phyloP scores from a whole-genome alignment of 2,797 vertebrate species.

The Galago senegalensis region DNA sequence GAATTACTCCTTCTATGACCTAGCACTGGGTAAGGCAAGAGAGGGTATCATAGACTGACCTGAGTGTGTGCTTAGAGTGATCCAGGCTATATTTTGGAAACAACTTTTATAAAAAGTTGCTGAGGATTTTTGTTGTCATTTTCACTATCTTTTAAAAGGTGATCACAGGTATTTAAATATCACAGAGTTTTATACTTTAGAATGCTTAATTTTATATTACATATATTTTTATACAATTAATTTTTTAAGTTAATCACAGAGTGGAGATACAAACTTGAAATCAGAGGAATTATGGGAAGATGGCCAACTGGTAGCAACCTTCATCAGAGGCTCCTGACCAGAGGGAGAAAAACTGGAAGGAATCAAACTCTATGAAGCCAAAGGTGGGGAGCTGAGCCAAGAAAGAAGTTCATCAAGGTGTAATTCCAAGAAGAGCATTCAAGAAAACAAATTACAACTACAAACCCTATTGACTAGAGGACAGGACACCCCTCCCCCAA shows the following conservation, averaged over 20 bases:
- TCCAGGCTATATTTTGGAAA: background rate
- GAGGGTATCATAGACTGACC: background rate
- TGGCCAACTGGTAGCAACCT: too few relatives aligned
- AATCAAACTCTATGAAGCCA: too few relatives aligned
- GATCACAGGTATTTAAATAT: background rate
- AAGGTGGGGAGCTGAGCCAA: too few relatives aligned
- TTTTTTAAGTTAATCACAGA: background rate
- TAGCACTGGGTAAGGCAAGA: background rate
- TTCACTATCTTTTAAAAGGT: background rate
- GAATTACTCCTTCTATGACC: background rate
- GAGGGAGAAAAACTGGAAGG: too few relatives aligned
- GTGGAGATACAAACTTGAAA: slow-evolving; percentile 18
- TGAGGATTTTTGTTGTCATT: background rate
- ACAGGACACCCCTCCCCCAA: too few relatives aligned
- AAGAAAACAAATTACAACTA: too few relatives aligned
- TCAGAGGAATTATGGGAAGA: background rate
- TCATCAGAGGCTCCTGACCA: too few relatives aligned
- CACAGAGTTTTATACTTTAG: background rate
- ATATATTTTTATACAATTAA: background rate
- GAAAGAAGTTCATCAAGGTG: too few relatives aligned
- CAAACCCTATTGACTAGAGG: too few relatives aligned
- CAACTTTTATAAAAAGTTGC: background rate
- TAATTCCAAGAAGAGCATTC: too few relatives aligned
- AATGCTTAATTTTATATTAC: background rate
- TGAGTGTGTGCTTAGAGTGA: background rate